Base-by-base conservation (phyloP, 2,888 invertebrate species). In the Cryptophagus acutangulus region DNA sequence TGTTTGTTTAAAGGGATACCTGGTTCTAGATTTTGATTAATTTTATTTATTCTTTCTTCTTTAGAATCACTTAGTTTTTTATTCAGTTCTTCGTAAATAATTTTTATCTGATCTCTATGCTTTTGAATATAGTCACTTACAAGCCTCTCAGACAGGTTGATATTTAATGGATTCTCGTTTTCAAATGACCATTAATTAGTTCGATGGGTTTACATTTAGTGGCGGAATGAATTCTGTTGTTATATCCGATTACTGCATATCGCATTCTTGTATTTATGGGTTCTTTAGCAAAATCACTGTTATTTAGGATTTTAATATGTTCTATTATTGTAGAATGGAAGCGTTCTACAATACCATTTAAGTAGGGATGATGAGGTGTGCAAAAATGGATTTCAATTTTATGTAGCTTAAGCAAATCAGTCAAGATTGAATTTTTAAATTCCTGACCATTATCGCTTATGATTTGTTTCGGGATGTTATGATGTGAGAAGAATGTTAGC, bases 381-480 rank as follows among this genome's bases (percentile, higher is more conserved):
- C 41, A 43, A 10, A 45, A 48, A 35, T 55, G 53, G 12, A 48
- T 38, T 36, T 51, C 41, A 3, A 54, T 46, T 33, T 47, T 17
- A 20, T 52, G 47, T 24, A 41, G 13, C 25, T 41, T 35, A 15
- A 47, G 37, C 2, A 53, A 30, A 18, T 52, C 46, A 38, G 40
- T 45, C 5, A 51, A 15, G 9, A 43, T 17, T 1, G 31, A 30
- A 28, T 49, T 49, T 37, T 43, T 48, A 25, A 45, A 55, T 46
- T 52, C 49, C 2, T 35, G 34, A 1, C 48, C 51, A 33, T 49
- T 49, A 24, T 54, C 55, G n/a, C 38, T 42, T 4, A 51, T 45
- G 6, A 49, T 52, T 41, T 42, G 37, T 17, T 26, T 31, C 2
- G 48, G 51, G 8, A 51, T 38, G 12, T 46, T 38, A 15, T 40